Base-by-base conservation (phyloP, 1,140 invertebrate genomes). In the Aphidius gifuensis region DNA sequence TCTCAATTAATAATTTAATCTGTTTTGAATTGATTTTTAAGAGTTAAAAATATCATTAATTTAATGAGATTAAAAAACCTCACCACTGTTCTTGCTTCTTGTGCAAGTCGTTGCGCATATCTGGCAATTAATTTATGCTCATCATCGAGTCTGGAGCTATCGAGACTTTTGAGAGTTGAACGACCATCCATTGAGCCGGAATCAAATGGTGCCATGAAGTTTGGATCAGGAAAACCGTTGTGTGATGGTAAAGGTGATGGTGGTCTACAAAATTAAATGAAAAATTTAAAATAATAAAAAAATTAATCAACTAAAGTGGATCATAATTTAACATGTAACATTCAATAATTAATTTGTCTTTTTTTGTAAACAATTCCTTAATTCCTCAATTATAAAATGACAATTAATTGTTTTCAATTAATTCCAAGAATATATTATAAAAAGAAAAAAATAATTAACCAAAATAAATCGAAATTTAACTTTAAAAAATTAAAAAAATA, bases 51-150 rank as follows among this genome's bases (percentile, higher is more conserved):
- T 48, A 48, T 48, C 21, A 16, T 21, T n/a, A n/a, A 32, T 32
- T 3, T 32, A 32, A 32, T 32, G 4, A 32, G 23, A 32, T 32
- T 3, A 32, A 32, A 32, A 32, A 48, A 48, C 2, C 23, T 32
- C 83, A 93, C 91, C 82, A 91, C 88, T 68, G 90, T 90, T 74
- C 90, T 85, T 64, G 90, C 89, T 81, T 97, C 92, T 73, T 95
- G 93, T 11, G 95, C 95, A 55, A 99, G 83, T 71, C 94, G 84
- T 8, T 95, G 94, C 21, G 96, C 94, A 81, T 98, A 99, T 69
- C 95, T 83, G 46, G 96, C 96, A 76, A 99, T 98, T 60, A 98
- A 85, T 66, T 94, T 87, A 80, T 99, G 96, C 79, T 98, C 96
- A 80, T 98, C 97, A 80, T 98, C 96, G 69, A 88, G 71, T 76